Base-by-base conservation (phyloP, 2,113 vertebrate species). In the Brachionichthys hirsutus region DNA sequence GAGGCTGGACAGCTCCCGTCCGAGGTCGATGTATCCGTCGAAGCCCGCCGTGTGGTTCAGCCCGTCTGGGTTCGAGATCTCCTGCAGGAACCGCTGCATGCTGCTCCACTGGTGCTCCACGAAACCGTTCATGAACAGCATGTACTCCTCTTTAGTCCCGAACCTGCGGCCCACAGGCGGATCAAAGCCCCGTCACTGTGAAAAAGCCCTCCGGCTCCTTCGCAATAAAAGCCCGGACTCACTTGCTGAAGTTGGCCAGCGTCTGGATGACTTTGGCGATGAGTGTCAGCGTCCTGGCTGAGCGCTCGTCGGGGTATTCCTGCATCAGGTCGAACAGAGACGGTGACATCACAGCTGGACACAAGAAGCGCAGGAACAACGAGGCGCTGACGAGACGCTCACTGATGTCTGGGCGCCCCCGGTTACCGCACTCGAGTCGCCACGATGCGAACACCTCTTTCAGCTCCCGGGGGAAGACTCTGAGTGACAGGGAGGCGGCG, bases 71-170 rank as follows among this genome's bases (percentile, higher is more conserved):
- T 97, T 96, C 9, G 96, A 99, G 75, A 99, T 97, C 89, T 99
- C 96, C 90, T 96, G 78, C 3, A 99, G 91, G 80, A 99, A 98
- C 0, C 96, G 94, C 80, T 98, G 96, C 95, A 98, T 98, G 90
- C 94, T 96, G 76, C 94, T 97, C 95, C 96, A 97, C 71, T 98
- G 95, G 0, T 94, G 94, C 78, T 98, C 96, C 89, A 99, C 87
- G 58, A 99, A 98, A 87, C 96, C 94, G 69, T 99, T 99, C 96
- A 99, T 99, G 64, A 99, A 98, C n/a, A 95, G 91, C 97, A 99
- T 98, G 89, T 98, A 98, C 50, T 98, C 96, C 56, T 98, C 96
- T 70, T 98, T 98, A 78, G 93, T 95, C 71, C 96, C 97, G 38
- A 98, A 99, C 91, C 97, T 99, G 70, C 12, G 40, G 18, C 4